Percentiles rank a stretch among this genome's conserved stretches.
These are phyloP conservation scores for Tupaia chinensis DNA, from an alignment of 2,113 vertebrate species.

Conservation along the genomic window DNA sequence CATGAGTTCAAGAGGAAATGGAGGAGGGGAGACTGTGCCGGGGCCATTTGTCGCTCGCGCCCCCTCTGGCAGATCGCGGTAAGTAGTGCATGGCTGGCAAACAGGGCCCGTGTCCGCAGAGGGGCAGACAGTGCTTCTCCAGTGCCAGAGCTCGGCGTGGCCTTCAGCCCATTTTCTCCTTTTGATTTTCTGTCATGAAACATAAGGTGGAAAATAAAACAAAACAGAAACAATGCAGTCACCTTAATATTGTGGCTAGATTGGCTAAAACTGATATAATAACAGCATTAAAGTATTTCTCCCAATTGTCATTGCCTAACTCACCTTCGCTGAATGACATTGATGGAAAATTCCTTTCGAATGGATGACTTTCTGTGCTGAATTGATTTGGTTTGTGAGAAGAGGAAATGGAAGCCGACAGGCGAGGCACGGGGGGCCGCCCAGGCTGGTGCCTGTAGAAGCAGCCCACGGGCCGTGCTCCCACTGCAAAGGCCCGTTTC, in stretches of 20 bases:
- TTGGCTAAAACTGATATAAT: background rate
- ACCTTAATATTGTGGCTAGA: background rate
- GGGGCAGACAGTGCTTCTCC: background rate
- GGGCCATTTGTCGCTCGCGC: too few relatives aligned
- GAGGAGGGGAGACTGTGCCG: too few relatives aligned
- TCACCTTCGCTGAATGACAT: background rate
- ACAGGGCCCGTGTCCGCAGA: too few relatives aligned
- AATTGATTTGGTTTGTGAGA: constrained; percentile 4
- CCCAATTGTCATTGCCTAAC: background rate
- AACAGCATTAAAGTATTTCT: background rate
- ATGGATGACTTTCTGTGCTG: constrained; percentile 32
- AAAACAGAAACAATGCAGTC: background rate
- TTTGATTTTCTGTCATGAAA: constrained; percentile 30
- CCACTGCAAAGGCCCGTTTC: too few relatives aligned
- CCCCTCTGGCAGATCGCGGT: too few relatives aligned
- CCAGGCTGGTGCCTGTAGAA: too few relatives aligned
- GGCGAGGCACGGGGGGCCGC: background rate
- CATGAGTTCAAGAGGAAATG: too few relatives aligned
- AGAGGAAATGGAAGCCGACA: constrained; percentile 17
- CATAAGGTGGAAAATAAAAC: background rate
- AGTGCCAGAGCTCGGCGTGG: fast-evolving
- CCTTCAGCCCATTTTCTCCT: background rate
- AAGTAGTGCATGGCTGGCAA: too few relatives aligned
- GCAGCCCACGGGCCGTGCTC: too few relatives aligned
- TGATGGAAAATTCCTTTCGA: constrained; percentile 46